Evolutionary conservation across 2,888 invertebrate species (phyloP).

Genomic region (Terebella lapidaria): DNA sequence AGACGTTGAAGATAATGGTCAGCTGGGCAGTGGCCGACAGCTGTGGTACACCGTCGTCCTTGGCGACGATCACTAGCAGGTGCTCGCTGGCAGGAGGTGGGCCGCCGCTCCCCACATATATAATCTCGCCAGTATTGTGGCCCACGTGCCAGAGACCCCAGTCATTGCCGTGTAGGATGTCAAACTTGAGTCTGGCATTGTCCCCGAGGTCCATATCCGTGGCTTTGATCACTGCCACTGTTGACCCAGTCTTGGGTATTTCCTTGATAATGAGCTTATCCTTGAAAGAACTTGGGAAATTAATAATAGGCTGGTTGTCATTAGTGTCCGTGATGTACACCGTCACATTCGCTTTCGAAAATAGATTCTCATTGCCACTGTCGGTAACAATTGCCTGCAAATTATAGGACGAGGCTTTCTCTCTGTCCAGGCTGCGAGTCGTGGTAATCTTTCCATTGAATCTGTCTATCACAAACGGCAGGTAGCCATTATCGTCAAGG

Average conservation of each 20-base stretch:
- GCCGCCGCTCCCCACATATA: neutral
- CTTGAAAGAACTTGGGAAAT: neutral
- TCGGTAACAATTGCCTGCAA: conserved; percentile 19
- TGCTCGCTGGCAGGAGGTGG: neutral
- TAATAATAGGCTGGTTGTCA: conserved; percentile 21
- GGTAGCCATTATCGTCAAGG: neutral
- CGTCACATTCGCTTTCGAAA: conserved; percentile 7
- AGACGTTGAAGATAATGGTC: neutral
- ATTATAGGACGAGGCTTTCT: conserved; percentile 16
- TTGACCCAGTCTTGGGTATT: neutral
- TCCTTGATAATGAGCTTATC: neutral
- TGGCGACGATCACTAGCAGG: conserved; percentile 8
- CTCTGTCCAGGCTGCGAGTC: conserved; percentile 50
- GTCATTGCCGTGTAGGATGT: neutral
- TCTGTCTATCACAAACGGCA: conserved; percentile 63
- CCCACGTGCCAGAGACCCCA: neutral
- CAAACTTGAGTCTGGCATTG: conserved; percentile 1
- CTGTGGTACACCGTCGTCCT: conserved; percentile 6
- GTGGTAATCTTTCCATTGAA: conserved; percentile 80
- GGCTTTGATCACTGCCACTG: conserved; percentile 1
- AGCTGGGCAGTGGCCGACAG: neutral
- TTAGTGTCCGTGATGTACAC: conserved; percentile 21
- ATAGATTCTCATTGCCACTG: conserved; percentile 3
- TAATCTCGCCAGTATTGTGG: neutral
- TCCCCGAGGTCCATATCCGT: conserved; percentile 7